phyloP scores from a whole-genome alignment of 1,140 invertebrate species.

The Pectinophora gossypiella region DNA sequence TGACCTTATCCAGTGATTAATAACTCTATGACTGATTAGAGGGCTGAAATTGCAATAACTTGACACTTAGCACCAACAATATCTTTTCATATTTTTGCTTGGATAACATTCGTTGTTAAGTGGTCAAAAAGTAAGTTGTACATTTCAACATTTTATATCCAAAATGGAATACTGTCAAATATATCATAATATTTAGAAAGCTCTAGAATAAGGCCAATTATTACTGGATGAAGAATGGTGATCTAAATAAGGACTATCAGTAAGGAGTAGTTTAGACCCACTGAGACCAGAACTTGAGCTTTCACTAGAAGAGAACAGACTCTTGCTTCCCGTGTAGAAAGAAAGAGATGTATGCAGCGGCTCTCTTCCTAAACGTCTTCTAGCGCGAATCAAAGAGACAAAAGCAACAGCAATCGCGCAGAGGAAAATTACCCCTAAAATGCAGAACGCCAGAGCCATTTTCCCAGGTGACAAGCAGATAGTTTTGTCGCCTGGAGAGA shows the following conservation, averaged over 20 bases:
- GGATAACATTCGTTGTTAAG: too few relatives aligned
- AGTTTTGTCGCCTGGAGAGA: constrained; percentile 77
- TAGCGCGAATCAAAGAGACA: constrained; percentile 78
- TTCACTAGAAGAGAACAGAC: constrained; percentile 69
- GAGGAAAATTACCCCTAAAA: constrained; percentile 81
- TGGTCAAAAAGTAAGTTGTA: too few relatives aligned
- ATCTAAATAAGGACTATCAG: constrained; percentile 73
- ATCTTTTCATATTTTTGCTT: too few relatives aligned
- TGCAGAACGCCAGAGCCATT: constrained; percentile 82
- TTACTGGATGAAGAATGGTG: constrained; percentile 72
- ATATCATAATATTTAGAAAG: constrained; percentile 45
- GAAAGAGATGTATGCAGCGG: constrained; percentile 69
- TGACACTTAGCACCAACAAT: too few relatives aligned
- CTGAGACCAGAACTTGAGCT: constrained; percentile 74
- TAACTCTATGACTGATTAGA: too few relatives aligned
- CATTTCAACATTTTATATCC: too few relatives aligned
- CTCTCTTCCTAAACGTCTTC: constrained; percentile 61
- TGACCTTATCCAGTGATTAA: not conserved
- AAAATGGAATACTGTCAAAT: not conserved
- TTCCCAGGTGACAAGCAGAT: constrained; percentile 84
- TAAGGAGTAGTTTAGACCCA: constrained; percentile 68
- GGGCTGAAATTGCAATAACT: too few relatives aligned
- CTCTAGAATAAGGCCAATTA: constrained; percentile 73
- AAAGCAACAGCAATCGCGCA: constrained; percentile 80
- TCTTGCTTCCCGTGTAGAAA: constrained; percentile 73